Conservation (phyloP, 2,797 vertebrate species). For the Bradypus variegatus region DNA sequence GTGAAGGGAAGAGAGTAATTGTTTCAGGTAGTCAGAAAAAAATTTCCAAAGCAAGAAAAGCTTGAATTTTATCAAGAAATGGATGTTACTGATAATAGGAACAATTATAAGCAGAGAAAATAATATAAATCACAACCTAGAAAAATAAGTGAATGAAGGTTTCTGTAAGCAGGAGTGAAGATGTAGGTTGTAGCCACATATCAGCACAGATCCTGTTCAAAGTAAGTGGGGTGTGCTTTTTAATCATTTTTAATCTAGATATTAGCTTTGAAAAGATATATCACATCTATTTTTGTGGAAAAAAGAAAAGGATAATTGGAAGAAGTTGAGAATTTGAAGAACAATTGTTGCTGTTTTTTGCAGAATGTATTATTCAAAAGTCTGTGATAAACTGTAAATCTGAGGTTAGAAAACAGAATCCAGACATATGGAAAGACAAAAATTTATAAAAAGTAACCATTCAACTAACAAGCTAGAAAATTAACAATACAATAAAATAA, state of each 20-base stretch:
- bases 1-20: background rate
- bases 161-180: background rate
- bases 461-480: background rate
- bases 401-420: background rate
- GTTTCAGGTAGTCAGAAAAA: background rate
- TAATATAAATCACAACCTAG: background rate
- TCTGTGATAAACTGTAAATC: background rate
- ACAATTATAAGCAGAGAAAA: background rate
- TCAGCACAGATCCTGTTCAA: background rate
- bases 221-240: background rate
- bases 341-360: background rate
- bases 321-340: background rate
- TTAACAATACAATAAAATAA: background rate
- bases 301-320: background rate
- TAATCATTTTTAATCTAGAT: background rate
- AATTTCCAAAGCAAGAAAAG: background rate
- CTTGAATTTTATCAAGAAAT: background rate
- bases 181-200: background rate
- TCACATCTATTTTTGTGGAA: background rate
- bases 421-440: background rate
- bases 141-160: background rate
- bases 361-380: background rate
- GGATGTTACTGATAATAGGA: background rate
- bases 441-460: background rate
- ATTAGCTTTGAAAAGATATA: background rate